Conservation (phyloP, 2,113 vertebrate species). For the Lepus timidus region DNA sequence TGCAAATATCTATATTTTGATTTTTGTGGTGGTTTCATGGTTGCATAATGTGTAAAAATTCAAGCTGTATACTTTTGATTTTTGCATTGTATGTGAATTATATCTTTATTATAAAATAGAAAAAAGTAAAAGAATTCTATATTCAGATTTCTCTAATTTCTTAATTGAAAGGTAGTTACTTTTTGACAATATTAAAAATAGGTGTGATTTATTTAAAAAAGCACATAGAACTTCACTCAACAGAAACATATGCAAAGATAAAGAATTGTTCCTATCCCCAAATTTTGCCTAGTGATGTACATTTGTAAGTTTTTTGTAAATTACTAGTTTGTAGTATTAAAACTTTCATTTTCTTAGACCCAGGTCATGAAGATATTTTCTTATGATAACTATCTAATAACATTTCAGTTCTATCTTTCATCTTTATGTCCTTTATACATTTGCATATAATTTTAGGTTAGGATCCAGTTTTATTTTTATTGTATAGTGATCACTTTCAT, state of each 20-base stretch:
- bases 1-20: background rate
- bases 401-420: slow-evolving; percentile 6
- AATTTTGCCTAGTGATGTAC: background rate
- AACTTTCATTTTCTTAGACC: background rate
- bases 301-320: background rate
- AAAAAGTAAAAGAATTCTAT: background rate
- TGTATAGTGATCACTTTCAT: background rate
- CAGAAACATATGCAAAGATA: background rate
- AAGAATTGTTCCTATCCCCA: background rate
- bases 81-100: background rate
- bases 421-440: background rate
- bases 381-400: background rate
- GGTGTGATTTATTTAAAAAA: background rate
- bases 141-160: background rate
- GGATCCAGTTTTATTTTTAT: background rate
- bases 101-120: background rate
- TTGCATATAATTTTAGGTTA: slow-evolving; percentile 2
- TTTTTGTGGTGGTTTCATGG: background rate
- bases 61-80: background rate
- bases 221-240: background rate
- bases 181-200: background rate
- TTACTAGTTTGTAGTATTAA: background rate
- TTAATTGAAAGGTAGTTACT: background rate
- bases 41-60: background rate
- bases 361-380: background rate